These are phyloP conservation scores for Cygnus buccinator DNA, from an alignment of 2,113 vertebrate genomes.

Conservation along the genomic window DNA sequence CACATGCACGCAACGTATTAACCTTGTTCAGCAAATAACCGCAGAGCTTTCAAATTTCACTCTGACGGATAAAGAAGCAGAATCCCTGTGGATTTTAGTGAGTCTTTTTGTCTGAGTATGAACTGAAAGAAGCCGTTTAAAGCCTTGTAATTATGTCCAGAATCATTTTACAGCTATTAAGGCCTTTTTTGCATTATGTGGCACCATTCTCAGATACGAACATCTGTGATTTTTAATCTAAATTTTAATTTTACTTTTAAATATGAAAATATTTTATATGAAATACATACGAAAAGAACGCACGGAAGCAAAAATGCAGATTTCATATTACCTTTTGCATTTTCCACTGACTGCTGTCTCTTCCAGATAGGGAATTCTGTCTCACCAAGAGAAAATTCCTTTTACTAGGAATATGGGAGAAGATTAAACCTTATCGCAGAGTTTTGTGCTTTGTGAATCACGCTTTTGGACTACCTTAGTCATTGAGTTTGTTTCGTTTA, in stretches of 20 bases:
- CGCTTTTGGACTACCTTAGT: not conserved
- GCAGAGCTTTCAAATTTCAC: not conserved
- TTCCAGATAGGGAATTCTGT: not conserved
- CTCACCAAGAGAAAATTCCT: not conserved
- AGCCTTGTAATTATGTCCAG: not conserved
- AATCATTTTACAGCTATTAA: not conserved
- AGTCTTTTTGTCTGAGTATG: not conserved
- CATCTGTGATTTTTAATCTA: not conserved
- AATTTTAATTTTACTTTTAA: not conserved
- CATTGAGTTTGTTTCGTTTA: not conserved
- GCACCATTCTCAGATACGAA: not conserved
- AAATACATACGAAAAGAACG: not conserved
- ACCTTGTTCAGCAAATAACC: not conserved
- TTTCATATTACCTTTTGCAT: not conserved
- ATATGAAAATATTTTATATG: not conserved
- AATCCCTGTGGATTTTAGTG: not conserved
- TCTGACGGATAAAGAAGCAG: not conserved
- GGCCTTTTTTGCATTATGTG: not conserved
- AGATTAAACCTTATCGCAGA: not conserved
- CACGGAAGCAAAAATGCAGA: not conserved
- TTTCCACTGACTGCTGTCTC: not conserved
- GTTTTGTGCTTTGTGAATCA: not conserved
- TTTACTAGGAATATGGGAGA: not conserved
- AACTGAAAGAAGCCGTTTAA: not conserved
- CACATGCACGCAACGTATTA: not conserved